These are phyloP conservation scores for Athalia cordata DNA, from an alignment of 2,888 invertebrate genomes.

Conservation along the genomic window DNA sequence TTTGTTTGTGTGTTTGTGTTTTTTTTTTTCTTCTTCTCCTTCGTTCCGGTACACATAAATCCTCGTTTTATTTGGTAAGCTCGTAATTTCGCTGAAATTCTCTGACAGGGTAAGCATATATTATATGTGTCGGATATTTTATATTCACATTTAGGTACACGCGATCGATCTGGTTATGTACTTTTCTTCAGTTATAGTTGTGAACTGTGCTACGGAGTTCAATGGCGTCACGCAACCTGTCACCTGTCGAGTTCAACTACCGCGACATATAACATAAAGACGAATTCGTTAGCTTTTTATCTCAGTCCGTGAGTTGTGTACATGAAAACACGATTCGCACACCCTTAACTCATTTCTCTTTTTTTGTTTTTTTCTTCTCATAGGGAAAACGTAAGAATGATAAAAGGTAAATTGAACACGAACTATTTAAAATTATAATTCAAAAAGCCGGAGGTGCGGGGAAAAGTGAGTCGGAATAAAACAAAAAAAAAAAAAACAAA, in stretches of 20 bases:
- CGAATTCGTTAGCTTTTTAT: constrained; percentile 16
- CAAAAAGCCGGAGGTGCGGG: neutral
- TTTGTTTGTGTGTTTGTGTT: too few relatives aligned
- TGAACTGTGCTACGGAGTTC: constrained; percentile 20
- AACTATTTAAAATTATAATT: too few relatives aligned
- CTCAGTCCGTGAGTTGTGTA: too few relatives aligned
- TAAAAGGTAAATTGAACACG: neutral
- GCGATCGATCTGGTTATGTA: constrained; percentile 29
- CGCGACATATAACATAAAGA: constrained; percentile 25
- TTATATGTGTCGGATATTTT: neutral
- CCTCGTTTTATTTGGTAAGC: neutral
- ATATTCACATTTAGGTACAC: constrained; percentile 1
- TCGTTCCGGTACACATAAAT: neutral
- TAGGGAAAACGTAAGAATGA: neutral
- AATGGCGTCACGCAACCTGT: constrained; percentile 44
- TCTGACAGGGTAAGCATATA: neutral
- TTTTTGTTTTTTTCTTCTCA: neutral
- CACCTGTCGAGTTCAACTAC: constrained; percentile 44
- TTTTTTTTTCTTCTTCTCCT: neutral
- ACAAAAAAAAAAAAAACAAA: too few relatives aligned
- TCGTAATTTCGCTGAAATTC: neutral
- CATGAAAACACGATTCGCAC: neutral
- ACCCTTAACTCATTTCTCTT: neutral
- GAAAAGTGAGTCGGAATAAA: too few relatives aligned
- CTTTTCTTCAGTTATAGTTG: constrained; percentile 22